Base-by-base conservation (phyloP, 2,113 vertebrate genomes). In the Xerus inauris region DNA sequence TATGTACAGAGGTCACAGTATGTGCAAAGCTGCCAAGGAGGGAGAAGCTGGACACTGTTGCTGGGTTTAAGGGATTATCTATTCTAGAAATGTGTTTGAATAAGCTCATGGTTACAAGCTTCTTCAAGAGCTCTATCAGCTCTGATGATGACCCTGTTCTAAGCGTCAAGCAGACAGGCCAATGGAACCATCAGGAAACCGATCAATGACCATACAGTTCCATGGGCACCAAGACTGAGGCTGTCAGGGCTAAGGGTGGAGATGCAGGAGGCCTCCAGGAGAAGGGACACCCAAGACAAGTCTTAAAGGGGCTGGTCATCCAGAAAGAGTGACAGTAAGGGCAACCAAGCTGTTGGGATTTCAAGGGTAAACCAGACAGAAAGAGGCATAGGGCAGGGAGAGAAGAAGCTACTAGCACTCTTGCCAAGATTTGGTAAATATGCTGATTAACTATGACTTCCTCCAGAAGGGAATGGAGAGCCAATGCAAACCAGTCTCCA, bases 1-100 rank as follows among this genome's bases (percentile, higher is more conserved):
- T 5, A 8, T 38, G 30, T 22, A 67, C 9, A 40, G 12, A 72
- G 22, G 40, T 12, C 14, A 59, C 0, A 5, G 40, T 0, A 1
- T n/a, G 22, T 81, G 64, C 9, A 62, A 62, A n/a, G 54, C 32
- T 7, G 49, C 16, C 8, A 11, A 47, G 30, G 73, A 19, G 51
- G 35, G 79, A 59, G n/a, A 72, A 51, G 32, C 64, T 85, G 77
- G 38, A 32, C n/a, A 47, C 7, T 59, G 64, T 20, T 51, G 75
- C 54, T 71, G 38, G 72, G 42, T 6, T 8, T 5, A 82, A 51
- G 67, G 59, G 45, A 79, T 54, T 47, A 45, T 72, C 40, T 77
- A n/a, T 12, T 80, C 57, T 35, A 77, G 45, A 42, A n/a, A 13
- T 42, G 5, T 26, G 51, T 35, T 84, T 91, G 49, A 85, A 76